Base-by-base conservation (phyloP, 2,888 invertebrate species). In the Erynnis tages region DNA sequence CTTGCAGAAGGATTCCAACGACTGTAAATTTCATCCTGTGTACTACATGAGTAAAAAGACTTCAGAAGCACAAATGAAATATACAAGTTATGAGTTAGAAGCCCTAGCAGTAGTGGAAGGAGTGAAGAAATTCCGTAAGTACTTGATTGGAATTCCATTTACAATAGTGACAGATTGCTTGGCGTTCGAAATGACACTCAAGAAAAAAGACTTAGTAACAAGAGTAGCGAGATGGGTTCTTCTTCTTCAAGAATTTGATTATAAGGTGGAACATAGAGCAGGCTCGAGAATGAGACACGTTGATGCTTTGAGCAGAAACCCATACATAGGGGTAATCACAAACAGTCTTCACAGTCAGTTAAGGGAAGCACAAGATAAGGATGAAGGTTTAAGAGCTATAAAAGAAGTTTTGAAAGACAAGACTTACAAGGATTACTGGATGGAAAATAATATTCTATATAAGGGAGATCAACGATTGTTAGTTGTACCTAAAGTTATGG, bases 121-220 rank as follows among this genome's bases (percentile, higher is more conserved):
- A 2, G 13, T 38, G 2, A 44, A 44, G n/a, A 32, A 62, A 27
- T 64, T 63, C 25, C 21, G 57, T 40, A 30, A 47, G 1, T 67
- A 64, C 23, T 16, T 69, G 4, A 25, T 48, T 1, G 64, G 63
- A 2, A 60, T 58, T 7, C 40, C 34, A 0, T 66, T 66, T 30
- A 59, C 55, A 23, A 60, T 69, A 1, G 49, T 66, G 0, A 67
- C 66, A 1, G 66, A 68, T 23, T 61, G 59, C 23, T 14, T 41
- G 7, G 61, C 62, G 0, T 59, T 68, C n/a, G n/a, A 60, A 4
- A 43, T 55, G 49, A 66, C 67, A 0, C 13, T 67, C 13, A 29
- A 54, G 1, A 67, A 67, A 21, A 65, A 61, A 41, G 65, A 66
- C n/a, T 50, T 70, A 54, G 35, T 64, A 5, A 54, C 61, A 4